Conservation (phyloP, 1,140 invertebrate species). For the Drosophila azteca region DNA sequence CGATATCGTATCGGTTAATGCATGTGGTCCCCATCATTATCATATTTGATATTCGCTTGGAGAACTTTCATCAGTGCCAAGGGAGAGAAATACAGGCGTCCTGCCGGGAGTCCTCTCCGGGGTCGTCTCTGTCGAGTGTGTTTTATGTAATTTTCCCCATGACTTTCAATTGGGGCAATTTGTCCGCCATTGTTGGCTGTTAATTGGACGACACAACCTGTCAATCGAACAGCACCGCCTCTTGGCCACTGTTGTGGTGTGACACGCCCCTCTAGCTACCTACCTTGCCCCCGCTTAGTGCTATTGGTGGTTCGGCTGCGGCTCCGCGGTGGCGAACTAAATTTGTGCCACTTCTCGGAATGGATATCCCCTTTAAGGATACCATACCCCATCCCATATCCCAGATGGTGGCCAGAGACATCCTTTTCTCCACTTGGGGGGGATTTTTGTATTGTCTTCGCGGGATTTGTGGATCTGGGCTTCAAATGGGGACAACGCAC, state of each 20-base stretch:
- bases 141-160: neutral
- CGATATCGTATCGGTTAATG: too few species aligned
- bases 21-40: too few species aligned
- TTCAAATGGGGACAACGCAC: constrained; percentile 71
- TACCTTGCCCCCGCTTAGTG: constrained; percentile 8
- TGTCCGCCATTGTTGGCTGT: constrained; percentile 32
- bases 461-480: constrained; percentile 65
- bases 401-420: constrained; percentile 9
- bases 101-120: neutral
- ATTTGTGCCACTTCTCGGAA: too few species aligned
- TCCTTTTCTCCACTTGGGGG: constrained; percentile 27
- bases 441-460: constrained; percentile 63
- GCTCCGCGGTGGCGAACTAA: too few species aligned
- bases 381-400: constrained; percentile 3
- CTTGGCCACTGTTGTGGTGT: neutral
- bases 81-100: too few species aligned
- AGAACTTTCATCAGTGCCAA: too few species aligned
- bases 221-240: constrained; percentile 15
- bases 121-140: neutral
- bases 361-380: constrained; percentile 43
- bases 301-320: too few species aligned
- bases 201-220: constrained; percentile 63
- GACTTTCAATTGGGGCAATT: constrained; percentile 5
- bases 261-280: neutral
- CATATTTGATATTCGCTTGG: too few species aligned